Evolutionary conservation across 2,888 invertebrate genomes (phyloP).

Genomic region (Enoplolaimus lenunculus): DNA sequence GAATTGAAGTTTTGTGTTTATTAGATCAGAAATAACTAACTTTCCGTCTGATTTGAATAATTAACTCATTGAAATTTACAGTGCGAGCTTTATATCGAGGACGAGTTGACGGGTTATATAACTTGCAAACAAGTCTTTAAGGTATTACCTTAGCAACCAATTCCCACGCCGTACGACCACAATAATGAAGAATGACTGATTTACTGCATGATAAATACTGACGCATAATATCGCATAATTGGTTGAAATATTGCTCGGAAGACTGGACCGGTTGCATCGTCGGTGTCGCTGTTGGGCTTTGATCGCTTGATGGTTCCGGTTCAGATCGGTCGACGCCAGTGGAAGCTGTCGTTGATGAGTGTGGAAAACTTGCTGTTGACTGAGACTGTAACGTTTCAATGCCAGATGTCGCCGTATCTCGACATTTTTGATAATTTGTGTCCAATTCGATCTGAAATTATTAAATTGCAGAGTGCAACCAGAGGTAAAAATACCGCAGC

Average conservation of each 20-base stretch:
- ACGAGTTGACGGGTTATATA: no score
- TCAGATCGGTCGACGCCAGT: not conserved
- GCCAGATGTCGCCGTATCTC: not conserved
- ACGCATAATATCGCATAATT: slow-evolving; percentile 5
- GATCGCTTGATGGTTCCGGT: no score
- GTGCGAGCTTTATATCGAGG: no score
- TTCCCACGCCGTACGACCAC: slow-evolving; percentile 15
- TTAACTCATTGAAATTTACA: no score
- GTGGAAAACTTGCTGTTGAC: not conserved
- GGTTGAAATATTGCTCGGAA: slow-evolving; percentile 12
- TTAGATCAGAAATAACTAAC: no score
- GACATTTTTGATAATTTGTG: not conserved
- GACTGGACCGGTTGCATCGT: not conserved
- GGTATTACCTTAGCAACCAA: slow-evolving; percentile 15
- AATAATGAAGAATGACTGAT: slow-evolving; percentile 1
- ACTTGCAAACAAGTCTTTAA: no score
- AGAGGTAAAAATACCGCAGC: no score
- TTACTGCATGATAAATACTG: slow-evolving; percentile 14
- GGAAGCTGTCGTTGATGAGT: not conserved
- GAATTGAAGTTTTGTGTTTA: no score
- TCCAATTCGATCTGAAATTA: not conserved
- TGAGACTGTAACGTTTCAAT: not conserved
- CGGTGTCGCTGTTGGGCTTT: no score
- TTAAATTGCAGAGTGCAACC: no score
- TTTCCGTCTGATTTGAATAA: no score